A percentile compares a stretch with the other conserved stretches of the same genome.
Conservation (phyloP, 1,140 invertebrate genomes). For the Drosophila murphyi region DNA sequence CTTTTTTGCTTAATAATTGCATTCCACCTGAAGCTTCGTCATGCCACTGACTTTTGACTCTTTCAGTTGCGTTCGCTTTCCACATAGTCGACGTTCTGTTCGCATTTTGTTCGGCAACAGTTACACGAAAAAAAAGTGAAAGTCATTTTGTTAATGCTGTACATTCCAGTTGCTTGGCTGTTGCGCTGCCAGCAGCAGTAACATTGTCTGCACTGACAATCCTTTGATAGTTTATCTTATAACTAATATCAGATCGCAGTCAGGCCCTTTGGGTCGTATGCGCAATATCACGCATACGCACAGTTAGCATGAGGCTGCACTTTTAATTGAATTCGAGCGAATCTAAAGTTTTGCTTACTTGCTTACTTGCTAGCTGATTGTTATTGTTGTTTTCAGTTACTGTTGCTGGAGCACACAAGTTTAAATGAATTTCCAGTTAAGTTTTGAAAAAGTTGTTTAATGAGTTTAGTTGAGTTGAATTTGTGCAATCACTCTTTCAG, state of each 20-base stretch:
- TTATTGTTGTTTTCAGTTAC: conserved; percentile 20
- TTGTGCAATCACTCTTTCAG: conserved; percentile 46
- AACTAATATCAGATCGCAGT: conserved; percentile 31
- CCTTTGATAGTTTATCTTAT: conserved; percentile 57
- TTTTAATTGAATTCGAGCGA: conserved; percentile 73
- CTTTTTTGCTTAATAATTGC: conserved; percentile 33
- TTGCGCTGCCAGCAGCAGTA: background rate
- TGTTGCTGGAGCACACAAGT: conserved; percentile 46
- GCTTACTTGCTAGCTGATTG: background rate
- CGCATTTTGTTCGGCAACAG: conserved; percentile 8
- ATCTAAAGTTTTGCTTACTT: conserved; percentile 57
- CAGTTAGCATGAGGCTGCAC: conserved; percentile 55
- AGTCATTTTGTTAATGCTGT: conserved; percentile 65
- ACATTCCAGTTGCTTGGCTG: conserved; percentile 28
- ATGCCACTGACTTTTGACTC: conserved; percentile 20
- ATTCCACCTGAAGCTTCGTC: conserved; percentile 33
- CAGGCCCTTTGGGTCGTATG: conserved; percentile 62
- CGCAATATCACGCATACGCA: conserved; percentile 76
- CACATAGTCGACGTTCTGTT: conserved; percentile 4
- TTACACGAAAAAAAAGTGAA: conserved; percentile 61
- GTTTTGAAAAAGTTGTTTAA: conserved; percentile 67
- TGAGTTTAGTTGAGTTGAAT: conserved; percentile 70
- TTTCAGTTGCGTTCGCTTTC: conserved; percentile 12
- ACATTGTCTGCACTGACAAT: conserved; percentile 48
- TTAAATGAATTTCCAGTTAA: conserved; percentile 74